These are phyloP conservation scores for Artemisiospiza belli DNA, from an alignment of 2,113 vertebrate genomes.

Conservation along the genomic window DNA sequence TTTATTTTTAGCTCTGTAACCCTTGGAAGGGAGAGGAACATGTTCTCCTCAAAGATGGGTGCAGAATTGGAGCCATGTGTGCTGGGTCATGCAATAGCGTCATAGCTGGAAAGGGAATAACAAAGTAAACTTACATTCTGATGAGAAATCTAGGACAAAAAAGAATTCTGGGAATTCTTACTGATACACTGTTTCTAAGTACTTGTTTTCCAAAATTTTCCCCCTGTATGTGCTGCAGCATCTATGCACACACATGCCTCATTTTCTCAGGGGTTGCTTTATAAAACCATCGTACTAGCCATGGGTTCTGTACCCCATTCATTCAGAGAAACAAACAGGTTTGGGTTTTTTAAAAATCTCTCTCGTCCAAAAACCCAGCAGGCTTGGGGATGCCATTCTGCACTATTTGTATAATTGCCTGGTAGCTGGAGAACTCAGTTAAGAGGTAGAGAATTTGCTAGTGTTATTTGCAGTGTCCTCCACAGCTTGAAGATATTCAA, in stretches of 20 bases:
- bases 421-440: background rate
- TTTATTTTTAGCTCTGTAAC: background rate
- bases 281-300: background rate
- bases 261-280: background rate
- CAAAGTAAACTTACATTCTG: background rate
- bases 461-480: background rate
- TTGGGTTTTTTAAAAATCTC: accelerated
- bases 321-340: background rate
- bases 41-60: background rate
- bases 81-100: background rate
- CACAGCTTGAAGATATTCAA: background rate
- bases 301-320: background rate
- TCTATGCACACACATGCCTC: background rate
- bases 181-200: background rate
- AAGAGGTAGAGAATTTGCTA: background rate
- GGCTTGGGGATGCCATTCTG: background rate
- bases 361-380: background rate
- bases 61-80: background rate
- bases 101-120: background rate
- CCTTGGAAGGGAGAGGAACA: background rate
- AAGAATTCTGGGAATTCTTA: background rate
- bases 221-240: background rate
- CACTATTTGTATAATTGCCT: background rate
- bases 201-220: background rate
- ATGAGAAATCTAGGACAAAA: background rate